These are phyloP conservation scores for Hippocampus abdominalis DNA, from an alignment of 2,113 vertebrate genomes.

Conservation along the genomic window DNA sequence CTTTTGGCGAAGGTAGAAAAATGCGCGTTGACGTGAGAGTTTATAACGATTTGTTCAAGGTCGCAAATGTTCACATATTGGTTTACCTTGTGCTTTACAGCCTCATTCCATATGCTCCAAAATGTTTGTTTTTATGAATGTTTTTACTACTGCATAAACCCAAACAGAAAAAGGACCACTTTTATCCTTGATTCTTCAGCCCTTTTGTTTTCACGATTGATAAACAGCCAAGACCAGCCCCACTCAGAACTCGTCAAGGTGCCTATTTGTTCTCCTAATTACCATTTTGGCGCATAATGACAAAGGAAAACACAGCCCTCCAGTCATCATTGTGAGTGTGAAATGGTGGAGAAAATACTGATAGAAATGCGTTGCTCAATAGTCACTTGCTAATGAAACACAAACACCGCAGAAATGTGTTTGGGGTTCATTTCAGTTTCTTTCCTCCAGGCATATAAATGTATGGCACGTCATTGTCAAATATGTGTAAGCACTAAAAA, in stretches of 20 bases:
- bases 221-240: background rate
- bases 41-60: no score
- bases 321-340: background rate
- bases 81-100: background rate
- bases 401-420: background rate
- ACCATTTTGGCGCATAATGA: conserved; percentile 3
- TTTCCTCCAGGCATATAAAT: background rate
- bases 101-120: background rate
- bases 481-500: background rate
- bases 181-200: background rate
- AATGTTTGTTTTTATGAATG: background rate
- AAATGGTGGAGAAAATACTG: conserved; percentile 6
- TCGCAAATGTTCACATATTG: no score
- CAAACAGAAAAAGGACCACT: background rate
- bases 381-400: conserved; percentile 2
- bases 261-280: conserved; percentile 5
- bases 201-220: background rate
- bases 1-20: no score
- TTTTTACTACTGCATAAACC: background rate
- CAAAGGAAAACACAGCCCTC: background rate
- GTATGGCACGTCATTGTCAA: background rate
- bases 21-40: no score
- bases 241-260: background rate
- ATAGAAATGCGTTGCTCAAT: background rate
- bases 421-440: background rate